Base-by-base conservation (phyloP, 2,113 vertebrate species). In the Cyprinodon variegatus region DNA sequence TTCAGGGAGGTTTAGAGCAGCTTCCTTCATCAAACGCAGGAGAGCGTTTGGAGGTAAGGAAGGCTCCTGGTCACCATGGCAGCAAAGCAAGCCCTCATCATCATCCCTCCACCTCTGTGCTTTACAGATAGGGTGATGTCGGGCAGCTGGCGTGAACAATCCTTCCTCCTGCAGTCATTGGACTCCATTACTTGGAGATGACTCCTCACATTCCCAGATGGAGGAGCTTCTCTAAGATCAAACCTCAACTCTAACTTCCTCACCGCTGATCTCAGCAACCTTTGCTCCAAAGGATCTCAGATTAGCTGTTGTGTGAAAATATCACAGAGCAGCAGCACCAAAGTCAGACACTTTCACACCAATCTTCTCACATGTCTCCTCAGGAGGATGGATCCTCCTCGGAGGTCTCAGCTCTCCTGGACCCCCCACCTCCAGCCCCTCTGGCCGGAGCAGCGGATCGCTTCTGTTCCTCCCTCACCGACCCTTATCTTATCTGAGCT, bases 401-500 rank as follows among this genome's bases (percentile, higher is more conserved):
- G 45, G 36, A 53, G 46, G 29, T 1, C 46, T 20, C 11, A 67
- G n/a, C n/a, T 48, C 46, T n/a, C 3, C 29, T 29, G 29, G 29
- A 29, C 29, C 29, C 29, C 29, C 29, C 29, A 29, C 29, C 29
- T 29, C 29, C 29, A 29, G 29, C 29, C 29, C 29, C 29, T 29
- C 29, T 29, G 29, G 29, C 29, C 29, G 29, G 29, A 29, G 29
- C 29, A 57, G 50, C 50, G 3, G 50, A 9, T 57, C 50, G 50
- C 64, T 22, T 13, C 64, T 8, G 64, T 65, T 45, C 22, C 63
- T 81, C 22, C 39, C 36, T 4, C 20, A 17, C n/a, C 68, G 43
- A 41, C 38, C 43, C 77, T 63, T 67, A 79, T 82, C 76, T 68
- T 61, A 68, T 83, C 77, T 39, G 76, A 72, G 86, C 86, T 83